phyloP scores from a whole-genome alignment of 2,113 vertebrate species.

The Sitta europaea region DNA sequence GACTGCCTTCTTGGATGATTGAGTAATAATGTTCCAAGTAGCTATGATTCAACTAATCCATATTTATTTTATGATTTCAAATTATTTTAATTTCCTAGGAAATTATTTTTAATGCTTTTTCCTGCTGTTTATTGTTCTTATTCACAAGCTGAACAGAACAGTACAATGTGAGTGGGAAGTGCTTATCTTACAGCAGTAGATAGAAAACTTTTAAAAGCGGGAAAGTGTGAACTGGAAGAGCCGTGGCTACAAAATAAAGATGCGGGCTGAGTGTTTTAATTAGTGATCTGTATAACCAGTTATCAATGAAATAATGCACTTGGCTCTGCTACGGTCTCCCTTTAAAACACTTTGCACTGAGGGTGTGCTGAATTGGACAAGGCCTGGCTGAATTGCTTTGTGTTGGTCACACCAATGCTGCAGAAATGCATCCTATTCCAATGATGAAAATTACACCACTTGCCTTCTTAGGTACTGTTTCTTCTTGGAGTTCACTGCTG shows the following conservation, averaged over 20 bases:
- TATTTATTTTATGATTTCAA: neutral
- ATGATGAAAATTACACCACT: neutral
- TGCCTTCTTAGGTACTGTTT: neutral
- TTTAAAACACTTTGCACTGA: neutral
- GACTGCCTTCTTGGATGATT: neutral
- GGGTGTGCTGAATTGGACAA: neutral
- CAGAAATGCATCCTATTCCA: neutral
- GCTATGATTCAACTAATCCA: neutral
- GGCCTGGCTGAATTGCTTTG: neutral
- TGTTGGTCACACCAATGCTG: neutral
- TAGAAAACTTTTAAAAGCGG: neutral
- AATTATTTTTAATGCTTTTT: neutral
- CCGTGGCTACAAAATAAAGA: neutral
- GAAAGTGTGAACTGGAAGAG: neutral
- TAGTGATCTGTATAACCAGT: neutral
- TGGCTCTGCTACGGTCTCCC: neutral
- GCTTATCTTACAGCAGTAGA: neutral
- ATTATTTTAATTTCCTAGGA: neutral
- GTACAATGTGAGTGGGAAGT: neutral
- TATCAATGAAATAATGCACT: neutral
- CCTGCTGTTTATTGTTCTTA: neutral
- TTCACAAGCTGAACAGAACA: neutral
- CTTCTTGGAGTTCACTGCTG: neutral
- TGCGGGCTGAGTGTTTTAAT: neutral
- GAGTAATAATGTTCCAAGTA: neutral